These are phyloP conservation scores for Catharus minimus DNA, from an alignment of 2,113 vertebrate genomes.

Conservation along the genomic window DNA sequence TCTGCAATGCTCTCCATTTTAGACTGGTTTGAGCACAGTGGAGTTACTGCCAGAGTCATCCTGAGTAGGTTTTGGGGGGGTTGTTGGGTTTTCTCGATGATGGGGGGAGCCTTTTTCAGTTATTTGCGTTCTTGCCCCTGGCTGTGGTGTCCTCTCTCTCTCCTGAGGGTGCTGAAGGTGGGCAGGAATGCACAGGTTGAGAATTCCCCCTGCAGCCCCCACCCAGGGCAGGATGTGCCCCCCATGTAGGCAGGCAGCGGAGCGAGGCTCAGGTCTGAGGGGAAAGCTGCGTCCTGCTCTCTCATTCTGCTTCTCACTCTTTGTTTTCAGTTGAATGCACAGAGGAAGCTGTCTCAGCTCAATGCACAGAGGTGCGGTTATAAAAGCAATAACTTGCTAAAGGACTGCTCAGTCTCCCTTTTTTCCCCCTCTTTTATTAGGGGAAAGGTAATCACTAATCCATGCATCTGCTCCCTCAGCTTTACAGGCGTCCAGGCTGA, in stretches of 20 bases:
- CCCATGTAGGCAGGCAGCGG: background rate
- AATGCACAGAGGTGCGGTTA: slow-evolving; percentile 41
- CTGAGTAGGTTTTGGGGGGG: rapidly evolving
- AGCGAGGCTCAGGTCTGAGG: background rate
- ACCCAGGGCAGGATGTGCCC: background rate
- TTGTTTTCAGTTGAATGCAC: slow-evolving; percentile 69
- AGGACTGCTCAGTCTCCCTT: background rate
- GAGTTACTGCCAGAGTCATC: background rate
- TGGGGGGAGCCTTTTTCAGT: background rate
- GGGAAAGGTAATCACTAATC: slow-evolving; percentile 30
- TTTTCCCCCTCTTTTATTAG: background rate
- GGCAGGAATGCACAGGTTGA: rapidly evolving
- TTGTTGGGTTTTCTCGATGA: background rate
- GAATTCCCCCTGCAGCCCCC: background rate
- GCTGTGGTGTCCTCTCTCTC: background rate
- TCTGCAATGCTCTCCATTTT: slow-evolving; percentile 12
- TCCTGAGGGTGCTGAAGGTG: background rate
- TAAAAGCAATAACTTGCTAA: slow-evolving; percentile 44
- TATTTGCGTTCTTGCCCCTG: background rate
- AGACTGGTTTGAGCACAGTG: background rate
- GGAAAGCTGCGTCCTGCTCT: background rate
- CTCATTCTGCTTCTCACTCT: slow-evolving; percentile 48
- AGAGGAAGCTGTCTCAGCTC: slow-evolving; percentile 66
- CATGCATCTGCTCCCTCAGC: background rate
- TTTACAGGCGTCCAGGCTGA: background rate